Evolutionary conservation across 2,888 invertebrate genomes (phyloP).

Genomic region (Cyclophora albipunctata): DNA sequence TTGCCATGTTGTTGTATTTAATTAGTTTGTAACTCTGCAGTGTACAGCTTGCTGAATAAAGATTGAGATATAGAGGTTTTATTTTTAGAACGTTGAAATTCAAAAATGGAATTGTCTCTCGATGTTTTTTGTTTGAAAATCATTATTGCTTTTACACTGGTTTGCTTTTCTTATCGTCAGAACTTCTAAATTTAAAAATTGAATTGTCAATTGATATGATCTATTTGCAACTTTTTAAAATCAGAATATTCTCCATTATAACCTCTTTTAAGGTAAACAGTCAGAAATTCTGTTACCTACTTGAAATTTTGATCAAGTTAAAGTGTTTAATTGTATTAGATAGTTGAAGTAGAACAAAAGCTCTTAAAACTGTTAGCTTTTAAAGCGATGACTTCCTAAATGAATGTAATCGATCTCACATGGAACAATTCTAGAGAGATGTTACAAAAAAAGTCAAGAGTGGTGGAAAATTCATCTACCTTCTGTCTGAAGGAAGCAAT

Average conservation of each 20-base stretch:
- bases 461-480: constrained; percentile 38
- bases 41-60: neutral
- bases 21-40: neutral
- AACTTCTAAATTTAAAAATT: no score
- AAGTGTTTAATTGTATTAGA: no score
- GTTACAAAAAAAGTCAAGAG: constrained; percentile 33
- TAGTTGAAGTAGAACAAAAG: no score
- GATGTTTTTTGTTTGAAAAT: neutral
- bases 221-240: no score
- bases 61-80: neutral
- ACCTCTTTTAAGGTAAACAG: no score
- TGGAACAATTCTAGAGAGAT: constrained; percentile 10
- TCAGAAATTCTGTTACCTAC: no score
- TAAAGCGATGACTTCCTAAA: neutral
- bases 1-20: neutral
- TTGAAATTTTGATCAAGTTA: no score
- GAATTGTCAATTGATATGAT: no score
- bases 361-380: no score
- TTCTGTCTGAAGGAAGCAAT: constrained; percentile 54
- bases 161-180: no score
- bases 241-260: no score
- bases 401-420: constrained; percentile 6
- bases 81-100: neutral
- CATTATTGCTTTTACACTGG: neutral
- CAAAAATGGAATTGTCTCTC: neutral